Conservation (phyloP, 2,888 invertebrate species). For the Eupithecia subfuscata region DNA sequence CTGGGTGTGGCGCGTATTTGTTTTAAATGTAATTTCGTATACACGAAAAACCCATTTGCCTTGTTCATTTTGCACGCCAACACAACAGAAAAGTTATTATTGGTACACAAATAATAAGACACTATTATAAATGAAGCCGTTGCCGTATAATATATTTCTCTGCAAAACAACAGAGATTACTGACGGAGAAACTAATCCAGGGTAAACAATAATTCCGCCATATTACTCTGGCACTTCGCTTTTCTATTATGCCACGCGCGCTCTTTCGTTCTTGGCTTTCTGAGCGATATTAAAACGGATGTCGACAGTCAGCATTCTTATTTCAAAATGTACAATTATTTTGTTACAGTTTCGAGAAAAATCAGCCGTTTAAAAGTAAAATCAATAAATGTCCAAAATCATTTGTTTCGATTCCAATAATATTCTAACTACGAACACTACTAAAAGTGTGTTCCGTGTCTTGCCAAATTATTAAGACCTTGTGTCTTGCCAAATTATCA, state of each 20-base stretch:
- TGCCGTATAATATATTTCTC: neutral
- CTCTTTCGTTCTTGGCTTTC: slow-evolving; percentile 43
- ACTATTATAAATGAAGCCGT: slow-evolving; percentile 4
- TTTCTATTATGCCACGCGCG: slow-evolving; percentile 35
- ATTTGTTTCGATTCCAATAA: neutral
- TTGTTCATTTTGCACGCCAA: neutral
- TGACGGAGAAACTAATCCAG: slow-evolving; percentile 34
- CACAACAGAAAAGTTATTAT: neutral
- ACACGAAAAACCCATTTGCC: neutral
- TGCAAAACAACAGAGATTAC: slow-evolving; percentile 9
- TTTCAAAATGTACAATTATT: slow-evolving; percentile 36
- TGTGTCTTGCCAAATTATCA: too few relatives aligned
- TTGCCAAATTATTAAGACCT: too few relatives aligned
- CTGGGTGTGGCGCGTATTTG: neutral
- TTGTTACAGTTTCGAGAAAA: slow-evolving; percentile 16
- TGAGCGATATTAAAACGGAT: slow-evolving; percentile 47
- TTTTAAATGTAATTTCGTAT: neutral
- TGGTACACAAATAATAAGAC: neutral
- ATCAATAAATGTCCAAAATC: neutral
- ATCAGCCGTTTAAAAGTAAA: neutral
- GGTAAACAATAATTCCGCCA: slow-evolving; percentile 33
- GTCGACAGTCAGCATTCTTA: slow-evolving; percentile 42
- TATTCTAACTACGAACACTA: neutral
- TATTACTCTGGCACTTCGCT: slow-evolving; percentile 43
- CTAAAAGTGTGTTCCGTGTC: too few relatives aligned